Conservation (phyloP, 2,113 vertebrate genomes). For the Gadus macrocephalus region DNA sequence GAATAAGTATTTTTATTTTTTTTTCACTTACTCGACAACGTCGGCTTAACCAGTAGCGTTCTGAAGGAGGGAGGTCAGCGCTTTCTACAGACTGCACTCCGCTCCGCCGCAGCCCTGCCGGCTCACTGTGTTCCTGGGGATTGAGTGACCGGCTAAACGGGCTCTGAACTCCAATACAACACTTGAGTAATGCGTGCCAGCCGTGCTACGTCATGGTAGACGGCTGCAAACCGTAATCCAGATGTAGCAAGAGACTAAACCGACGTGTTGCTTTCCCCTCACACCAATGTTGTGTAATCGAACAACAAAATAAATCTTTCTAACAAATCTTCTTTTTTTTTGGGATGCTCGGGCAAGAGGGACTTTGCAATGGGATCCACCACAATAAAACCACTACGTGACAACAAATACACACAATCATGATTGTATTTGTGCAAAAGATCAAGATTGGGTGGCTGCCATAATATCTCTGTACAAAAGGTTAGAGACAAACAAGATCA, state of each 20-base stretch:
- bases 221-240: too few species aligned
- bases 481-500: background rate
- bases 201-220: background rate
- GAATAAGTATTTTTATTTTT: constrained; percentile 1
- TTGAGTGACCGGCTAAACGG: background rate
- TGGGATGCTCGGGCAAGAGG: too few species aligned
- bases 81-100: background rate
- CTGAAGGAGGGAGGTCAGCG: constrained; percentile 8
- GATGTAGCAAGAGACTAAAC: too few species aligned
- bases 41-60: constrained; percentile 6
- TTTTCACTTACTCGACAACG: constrained; percentile 5
- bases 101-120: background rate
- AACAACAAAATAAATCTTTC: background rate
- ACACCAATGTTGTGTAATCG: background rate
- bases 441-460: background rate
- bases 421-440: background rate
- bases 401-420: background rate
- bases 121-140: background rate
- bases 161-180: background rate
- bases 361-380: too few species aligned
- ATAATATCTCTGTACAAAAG: background rate
- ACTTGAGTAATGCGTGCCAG: background rate
- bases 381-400: background rate
- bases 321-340: too few species aligned
- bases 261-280: too few species aligned